Evolutionary conservation across 2,113 vertebrate species (phyloP).

Genomic region (Lichenostomus cassidix): DNA sequence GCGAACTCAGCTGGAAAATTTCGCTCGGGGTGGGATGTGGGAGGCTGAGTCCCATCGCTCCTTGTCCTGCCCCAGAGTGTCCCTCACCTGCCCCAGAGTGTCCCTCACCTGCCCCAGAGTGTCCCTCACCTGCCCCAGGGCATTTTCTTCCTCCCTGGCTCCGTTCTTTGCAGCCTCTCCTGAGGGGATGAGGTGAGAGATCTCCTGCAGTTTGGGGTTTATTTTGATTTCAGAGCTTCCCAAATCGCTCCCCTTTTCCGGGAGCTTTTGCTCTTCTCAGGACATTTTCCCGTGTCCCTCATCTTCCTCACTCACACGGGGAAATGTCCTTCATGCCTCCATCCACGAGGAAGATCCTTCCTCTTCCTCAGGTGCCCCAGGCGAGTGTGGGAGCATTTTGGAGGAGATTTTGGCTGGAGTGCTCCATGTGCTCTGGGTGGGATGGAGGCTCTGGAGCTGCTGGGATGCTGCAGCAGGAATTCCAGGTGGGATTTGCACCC

Average conservation of each 20-base stretch:
- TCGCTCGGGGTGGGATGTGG: fast-evolving
- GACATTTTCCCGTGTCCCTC: fast-evolving
- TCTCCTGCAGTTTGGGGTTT: background rate
- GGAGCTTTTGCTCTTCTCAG: fast-evolving
- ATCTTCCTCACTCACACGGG: background rate
- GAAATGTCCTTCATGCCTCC: fast-evolving
- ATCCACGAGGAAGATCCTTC: background rate
- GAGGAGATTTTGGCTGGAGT: fast-evolving
- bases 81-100: background rate
- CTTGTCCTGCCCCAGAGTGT: background rate
- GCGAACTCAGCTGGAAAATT: background rate
- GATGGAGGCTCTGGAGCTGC: fast-evolving
- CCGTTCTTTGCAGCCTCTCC: background rate
- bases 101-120: background rate
- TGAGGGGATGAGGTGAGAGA: fast-evolving
- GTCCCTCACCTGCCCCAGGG: background rate
- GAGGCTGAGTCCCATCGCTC: background rate
- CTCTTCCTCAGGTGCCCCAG: background rate
- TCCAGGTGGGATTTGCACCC: background rate
- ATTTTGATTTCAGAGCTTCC: background rate
- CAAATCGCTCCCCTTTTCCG: fast-evolving
- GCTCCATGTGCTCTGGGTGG: fast-evolving
- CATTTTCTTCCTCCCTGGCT: background rate
- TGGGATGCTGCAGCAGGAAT: background rate
- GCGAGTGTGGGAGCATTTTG: fast-evolving